Evolutionary conservation across 1,140 invertebrate species (phyloP).

Genomic region (Euglossa dilemma): DNA sequence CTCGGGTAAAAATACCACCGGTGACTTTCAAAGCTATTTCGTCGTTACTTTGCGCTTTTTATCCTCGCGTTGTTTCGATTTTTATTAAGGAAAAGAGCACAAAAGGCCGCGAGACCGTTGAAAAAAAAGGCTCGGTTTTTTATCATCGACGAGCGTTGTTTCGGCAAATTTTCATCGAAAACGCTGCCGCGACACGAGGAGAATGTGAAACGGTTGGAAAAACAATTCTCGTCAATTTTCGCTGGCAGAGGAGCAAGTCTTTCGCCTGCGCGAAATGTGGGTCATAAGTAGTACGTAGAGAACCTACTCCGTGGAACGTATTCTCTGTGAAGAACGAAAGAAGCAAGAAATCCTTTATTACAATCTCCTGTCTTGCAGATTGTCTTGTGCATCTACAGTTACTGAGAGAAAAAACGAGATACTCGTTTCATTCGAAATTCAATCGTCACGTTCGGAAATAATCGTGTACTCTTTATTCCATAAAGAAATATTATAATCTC

Average conservation of each 20-base stretch:
- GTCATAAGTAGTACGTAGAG: slow-evolving; percentile 30
- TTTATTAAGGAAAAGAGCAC: background rate
- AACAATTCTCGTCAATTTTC: slow-evolving; percentile 41
- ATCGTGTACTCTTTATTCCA: no score
- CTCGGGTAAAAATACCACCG: background rate
- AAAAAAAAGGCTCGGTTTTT: no score
- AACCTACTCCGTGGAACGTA: slow-evolving; percentile 19
- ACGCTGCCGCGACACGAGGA: background rate
- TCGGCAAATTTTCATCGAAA: slow-evolving; percentile 1
- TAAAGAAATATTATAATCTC: no score
- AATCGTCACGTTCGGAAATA: no score
- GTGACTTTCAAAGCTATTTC: background rate
- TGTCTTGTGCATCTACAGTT: no score
- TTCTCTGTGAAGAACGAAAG: slow-evolving; percentile 5
- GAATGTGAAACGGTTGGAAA: slow-evolving; percentile 1
- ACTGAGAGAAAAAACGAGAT: background rate
- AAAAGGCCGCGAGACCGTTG: background rate
- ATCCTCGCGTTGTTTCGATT: background rate
- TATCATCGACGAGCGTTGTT: background rate
- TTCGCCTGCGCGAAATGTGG: slow-evolving; percentile 33
- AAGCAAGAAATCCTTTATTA: no score
- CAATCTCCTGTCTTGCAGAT: no score
- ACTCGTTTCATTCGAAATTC: no score
- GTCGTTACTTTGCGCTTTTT: background rate
- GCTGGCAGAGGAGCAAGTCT: slow-evolving; percentile 30